Evolutionary conservation across 1,140 invertebrate genomes (phyloP), one percentile per base, ranked within the genome.

Genomic region (Antheraea mylitta): DNA sequence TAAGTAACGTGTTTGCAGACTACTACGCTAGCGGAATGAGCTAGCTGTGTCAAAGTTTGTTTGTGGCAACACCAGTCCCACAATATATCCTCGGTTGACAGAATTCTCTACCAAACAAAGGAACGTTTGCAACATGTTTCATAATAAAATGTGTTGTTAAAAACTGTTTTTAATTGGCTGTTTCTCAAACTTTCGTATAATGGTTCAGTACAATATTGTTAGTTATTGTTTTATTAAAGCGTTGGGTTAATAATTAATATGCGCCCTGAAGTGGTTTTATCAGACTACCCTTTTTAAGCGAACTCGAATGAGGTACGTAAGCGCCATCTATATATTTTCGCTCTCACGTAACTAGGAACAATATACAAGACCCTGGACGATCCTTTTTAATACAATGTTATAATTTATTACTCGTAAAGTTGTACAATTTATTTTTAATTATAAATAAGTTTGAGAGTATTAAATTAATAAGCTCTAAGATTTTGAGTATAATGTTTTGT

Each of bases 121-220:
- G 45, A 53, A 53, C 45, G 11, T 53, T 53, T 16, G 45, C 45
- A 53, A 53, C 45, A 53, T 53, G 45, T 16, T 16, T 53, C 45
- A 53, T 53, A 53, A 53, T 53, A 53, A 53, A 53, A 53, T 53
- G 45, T 53, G 45, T n/a, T 53, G 45, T 53, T 53, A 53, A 53
- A 53, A 53, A 53, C 45, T 53, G 45, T 53, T 53, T 53, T 53
- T 53, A 53, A 53, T 53, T 53, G 45, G 45, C 45, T 53, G 16
- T 53, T 53, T n/a, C 45, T 16, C 16, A 53, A 53, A 53, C 45
- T 53, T 53, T 53, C 45, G 5, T 6, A 13, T 11, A 42, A 42
- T 42, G 38, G 38, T 9, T 42, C 38, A 0, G 4, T 16, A 53
- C 45, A 13, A n/a, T 13, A 53, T 53, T 53, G 45, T 53, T 53